These are phyloP conservation scores for Danionella cerebrum DNA, from an alignment of 2,113 vertebrate genomes.

Conservation along the genomic window DNA sequence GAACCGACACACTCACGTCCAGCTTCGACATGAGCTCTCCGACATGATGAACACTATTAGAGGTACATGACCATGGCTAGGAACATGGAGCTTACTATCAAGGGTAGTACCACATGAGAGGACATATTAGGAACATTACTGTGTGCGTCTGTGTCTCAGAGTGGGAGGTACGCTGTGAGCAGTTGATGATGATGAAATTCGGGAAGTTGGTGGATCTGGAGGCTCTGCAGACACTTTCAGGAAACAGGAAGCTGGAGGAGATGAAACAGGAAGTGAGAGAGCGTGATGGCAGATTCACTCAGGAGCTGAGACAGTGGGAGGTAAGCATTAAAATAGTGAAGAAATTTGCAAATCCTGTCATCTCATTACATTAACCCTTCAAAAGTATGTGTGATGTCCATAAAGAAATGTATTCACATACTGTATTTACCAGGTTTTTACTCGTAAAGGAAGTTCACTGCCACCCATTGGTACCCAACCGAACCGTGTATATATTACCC, in stretches of 20 bases:
- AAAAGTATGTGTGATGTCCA: too few species aligned
- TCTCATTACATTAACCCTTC: too few species aligned
- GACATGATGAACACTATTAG: slow-evolving; percentile 66
- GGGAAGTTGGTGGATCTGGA: slow-evolving; percentile 79
- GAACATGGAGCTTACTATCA: too few species aligned
- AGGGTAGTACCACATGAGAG: too few species aligned
- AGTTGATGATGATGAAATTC: slow-evolving; percentile 81
- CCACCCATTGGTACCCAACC: too few species aligned
- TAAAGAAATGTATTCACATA: too few species aligned
- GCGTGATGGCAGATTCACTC: slow-evolving; percentile 54
- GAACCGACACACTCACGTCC: slow-evolving; percentile 63
- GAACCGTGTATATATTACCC: too few species aligned
- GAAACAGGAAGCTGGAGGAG: slow-evolving; percentile 73
- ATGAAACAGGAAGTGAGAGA: slow-evolving; percentile 68
- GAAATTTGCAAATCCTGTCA: too few species aligned
- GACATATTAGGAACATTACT: too few species aligned
- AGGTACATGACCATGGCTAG: slow-evolving; percentile 28
- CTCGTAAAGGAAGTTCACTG: too few species aligned
- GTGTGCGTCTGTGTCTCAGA: slow-evolving; percentile 50
- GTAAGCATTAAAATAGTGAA: slow-evolving; percentile 60
- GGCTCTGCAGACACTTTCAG: slow-evolving; percentile 71
- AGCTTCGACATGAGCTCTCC: slow-evolving; percentile 68
- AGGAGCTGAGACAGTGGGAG: slow-evolving; percentile 73
- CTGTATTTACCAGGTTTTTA: too few species aligned
- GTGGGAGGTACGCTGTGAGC: slow-evolving; percentile 66